Conservation (phyloP, 2,113 vertebrate genomes). For the Gavia stellata region DNA sequence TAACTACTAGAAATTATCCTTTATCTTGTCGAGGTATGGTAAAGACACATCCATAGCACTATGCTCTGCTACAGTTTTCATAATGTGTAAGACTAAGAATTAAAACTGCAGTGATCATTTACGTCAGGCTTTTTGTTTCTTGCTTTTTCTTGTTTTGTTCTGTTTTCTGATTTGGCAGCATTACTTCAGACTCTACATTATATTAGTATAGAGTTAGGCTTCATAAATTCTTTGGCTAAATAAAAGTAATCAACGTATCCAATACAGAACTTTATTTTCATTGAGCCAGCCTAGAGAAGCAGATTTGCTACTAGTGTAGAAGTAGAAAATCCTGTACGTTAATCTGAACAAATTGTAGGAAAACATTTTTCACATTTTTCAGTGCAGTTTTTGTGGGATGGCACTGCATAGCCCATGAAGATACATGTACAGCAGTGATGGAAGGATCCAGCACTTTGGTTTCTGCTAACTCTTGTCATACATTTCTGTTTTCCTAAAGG, state of each 20-base stretch:
- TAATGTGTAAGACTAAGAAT: neutral
- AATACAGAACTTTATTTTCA: slow-evolving; percentile 19
- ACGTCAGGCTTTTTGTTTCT: neutral
- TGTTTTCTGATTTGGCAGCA: neutral
- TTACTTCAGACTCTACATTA: neutral
- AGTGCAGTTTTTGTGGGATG: neutral
- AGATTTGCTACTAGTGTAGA: slow-evolving; percentile 1
- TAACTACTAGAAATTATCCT: neutral
- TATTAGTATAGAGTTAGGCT: neutral
- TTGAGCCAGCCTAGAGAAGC: neutral
- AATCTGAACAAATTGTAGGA: slow-evolving; percentile 26
- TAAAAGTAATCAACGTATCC: neutral
- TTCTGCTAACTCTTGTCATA: neutral
- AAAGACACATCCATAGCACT: neutral
- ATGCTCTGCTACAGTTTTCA: neutral
- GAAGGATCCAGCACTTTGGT: neutral
- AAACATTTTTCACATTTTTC: neutral
- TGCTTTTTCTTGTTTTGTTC: neutral
- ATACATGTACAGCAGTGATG: neutral
- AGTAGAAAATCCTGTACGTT: slow-evolving; percentile 7
- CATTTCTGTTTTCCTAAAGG: neutral
- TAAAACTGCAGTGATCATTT: neutral
- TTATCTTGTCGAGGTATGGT: neutral
- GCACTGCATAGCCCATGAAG: neutral
- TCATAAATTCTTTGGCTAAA: neutral